Percentiles rank a stretch among this genome's conserved stretches.
Conservation (phyloP, 37 sponge, comb jelly and placozoan genomes). For the Ephydatia muelleri region DNA sequence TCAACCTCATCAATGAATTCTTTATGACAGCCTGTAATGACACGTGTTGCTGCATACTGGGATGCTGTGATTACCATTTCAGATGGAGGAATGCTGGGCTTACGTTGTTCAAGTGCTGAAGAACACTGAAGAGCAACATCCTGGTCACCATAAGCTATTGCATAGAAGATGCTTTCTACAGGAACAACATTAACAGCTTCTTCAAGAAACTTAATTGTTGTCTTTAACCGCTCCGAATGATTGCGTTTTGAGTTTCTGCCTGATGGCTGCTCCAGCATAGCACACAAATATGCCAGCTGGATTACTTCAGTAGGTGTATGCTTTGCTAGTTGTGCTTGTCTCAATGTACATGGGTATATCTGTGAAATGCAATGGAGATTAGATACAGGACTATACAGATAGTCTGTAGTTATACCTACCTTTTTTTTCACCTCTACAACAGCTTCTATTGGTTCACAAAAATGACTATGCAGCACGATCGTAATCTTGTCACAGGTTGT, state of each 20-base stretch:
- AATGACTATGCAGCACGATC: constrained; percentile 24
- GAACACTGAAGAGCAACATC: constrained; percentile 47
- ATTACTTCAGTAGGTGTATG: constrained; percentile 59
- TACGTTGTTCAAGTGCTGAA: constrained; percentile 23
- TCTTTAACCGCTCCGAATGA: constrained; percentile 15
- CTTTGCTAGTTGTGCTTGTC: constrained; percentile 63
- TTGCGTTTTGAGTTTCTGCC: neutral
- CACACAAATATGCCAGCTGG: constrained; percentile 44
- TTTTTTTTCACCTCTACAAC: constrained; percentile 9
- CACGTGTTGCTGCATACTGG: neutral
- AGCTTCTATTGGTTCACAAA: constrained; percentile 7
- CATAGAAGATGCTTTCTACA: constrained; percentile 61
- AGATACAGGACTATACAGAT: too few relatives aligned
- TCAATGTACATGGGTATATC: constrained; percentile 19
- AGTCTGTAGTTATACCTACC: too few relatives aligned
- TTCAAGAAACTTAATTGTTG: constrained; percentile 45
- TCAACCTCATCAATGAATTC: neutral
- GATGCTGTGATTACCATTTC: constrained; percentile 10
- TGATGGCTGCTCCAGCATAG: constrained; percentile 47
- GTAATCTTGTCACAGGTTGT: constrained; percentile 3
- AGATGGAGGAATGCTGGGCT: constrained; percentile 12
- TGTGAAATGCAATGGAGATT: too few relatives aligned
- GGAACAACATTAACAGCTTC: constrained; percentile 66
- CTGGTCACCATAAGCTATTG: constrained; percentile 30
- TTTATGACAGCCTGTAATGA: constrained; percentile 26